A percentile compares a stretch with the other conserved stretches of the same genome.
These are phyloP conservation scores for Globia sparganii DNA, from an alignment of 2,888 invertebrate species.

Conservation along the genomic window DNA sequence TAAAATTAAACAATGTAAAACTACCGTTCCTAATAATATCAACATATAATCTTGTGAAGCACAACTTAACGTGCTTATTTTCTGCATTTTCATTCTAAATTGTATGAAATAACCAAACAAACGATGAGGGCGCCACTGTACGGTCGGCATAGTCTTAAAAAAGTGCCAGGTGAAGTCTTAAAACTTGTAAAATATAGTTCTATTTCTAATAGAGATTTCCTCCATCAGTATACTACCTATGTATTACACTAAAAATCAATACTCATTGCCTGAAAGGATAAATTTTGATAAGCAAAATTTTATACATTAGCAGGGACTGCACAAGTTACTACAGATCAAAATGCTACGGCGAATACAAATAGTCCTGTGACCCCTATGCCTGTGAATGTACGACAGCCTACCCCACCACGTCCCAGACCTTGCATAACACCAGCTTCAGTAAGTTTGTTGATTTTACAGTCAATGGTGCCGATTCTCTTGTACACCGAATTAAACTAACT, in stretches of 20 bases:
- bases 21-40: no score
- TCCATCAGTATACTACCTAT: not conserved
- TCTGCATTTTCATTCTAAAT: no score
- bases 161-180: not conserved
- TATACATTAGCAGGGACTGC: conserved; percentile 54
- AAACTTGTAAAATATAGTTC: conserved; percentile 6
- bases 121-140: no score
- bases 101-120: no score
- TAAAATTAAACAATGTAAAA: no score
- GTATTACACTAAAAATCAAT: not conserved
- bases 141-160: no score
- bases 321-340: conserved; percentile 57
- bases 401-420: conserved; percentile 85
- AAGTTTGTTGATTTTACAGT: conserved; percentile 60
- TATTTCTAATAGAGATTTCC: not conserved
- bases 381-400: conserved; percentile 76
- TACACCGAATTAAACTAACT: no score
- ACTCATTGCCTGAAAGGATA: not conserved
- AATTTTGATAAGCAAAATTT: not conserved
- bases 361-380: conserved; percentile 59
- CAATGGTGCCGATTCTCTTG: no score
- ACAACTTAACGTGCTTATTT: no score
- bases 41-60: no score
- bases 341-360: conserved; percentile 25
- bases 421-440: conserved; percentile 87